Percentiles rank a stretch among this genome's conserved stretches.
Conservation (phyloP, 2,888 invertebrate species). For the Homarus gammarus region DNA sequence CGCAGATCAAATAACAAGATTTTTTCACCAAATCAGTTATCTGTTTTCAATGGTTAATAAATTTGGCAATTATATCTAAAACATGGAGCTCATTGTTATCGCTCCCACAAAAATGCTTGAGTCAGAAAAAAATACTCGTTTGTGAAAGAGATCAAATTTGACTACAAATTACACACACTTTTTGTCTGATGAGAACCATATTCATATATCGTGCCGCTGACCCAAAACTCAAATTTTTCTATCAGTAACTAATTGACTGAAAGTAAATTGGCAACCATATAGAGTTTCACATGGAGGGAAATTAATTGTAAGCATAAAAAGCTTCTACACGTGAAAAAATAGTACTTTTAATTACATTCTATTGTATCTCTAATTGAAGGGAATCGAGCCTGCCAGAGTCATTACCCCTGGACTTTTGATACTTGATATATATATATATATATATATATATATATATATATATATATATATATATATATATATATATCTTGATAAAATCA, state of each 20-base stretch:
- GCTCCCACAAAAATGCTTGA: background rate
- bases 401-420: constrained; percentile 23
- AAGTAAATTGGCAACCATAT: constrained; percentile 54
- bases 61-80: constrained; percentile 22
- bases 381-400: constrained; percentile 38
- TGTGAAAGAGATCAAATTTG: constrained; percentile 57
- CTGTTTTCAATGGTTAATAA: constrained; percentile 14
- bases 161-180: constrained; percentile 43
- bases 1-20: background rate
- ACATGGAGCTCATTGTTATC: constrained; percentile 34
- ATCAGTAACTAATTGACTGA: constrained; percentile 55
- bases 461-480: too few species aligned
- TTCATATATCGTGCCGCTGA: constrained; percentile 44
- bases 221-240: constrained; percentile 43
- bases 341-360: constrained; percentile 61
- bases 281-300: constrained; percentile 51
- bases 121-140: constrained; percentile 10
- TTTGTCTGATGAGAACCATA: constrained; percentile 42
- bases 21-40: constrained; percentile 11
- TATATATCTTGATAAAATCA: too few species aligned
- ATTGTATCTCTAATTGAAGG: constrained; percentile 64
- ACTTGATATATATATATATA: background rate
- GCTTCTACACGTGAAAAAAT: constrained; percentile 22
- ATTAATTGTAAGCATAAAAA: constrained; percentile 54
- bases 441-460: too few species aligned